Evolutionary conservation across 2,113 vertebrate species (phyloP).

Genomic region (Siniperca knerii): DNA sequence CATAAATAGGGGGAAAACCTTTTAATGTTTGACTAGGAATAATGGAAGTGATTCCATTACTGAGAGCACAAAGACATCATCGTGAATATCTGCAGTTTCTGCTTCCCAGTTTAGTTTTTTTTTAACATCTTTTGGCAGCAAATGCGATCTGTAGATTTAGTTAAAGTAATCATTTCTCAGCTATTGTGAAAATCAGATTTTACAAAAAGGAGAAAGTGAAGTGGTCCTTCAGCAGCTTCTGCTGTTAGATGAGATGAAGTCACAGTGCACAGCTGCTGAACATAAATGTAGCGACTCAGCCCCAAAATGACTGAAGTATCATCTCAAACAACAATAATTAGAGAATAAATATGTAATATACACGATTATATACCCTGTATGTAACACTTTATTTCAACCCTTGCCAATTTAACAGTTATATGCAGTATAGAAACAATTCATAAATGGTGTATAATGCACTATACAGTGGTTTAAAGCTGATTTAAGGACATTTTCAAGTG

Average conservation of each 20-base stretch:
- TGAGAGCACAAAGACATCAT: constrained; percentile 10
- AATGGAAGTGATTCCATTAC: constrained; percentile 27
- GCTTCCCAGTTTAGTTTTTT: background rate
- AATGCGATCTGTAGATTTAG: background rate
- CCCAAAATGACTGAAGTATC: background rate
- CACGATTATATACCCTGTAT: too few species aligned
- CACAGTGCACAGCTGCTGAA: constrained; percentile 23
- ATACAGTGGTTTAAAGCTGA: too few species aligned
- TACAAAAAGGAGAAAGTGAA: constrained; percentile 2
- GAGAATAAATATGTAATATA: background rate
- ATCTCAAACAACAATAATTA: background rate
- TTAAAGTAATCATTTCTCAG: background rate
- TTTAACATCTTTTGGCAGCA: background rate
- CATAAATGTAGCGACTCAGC: background rate
- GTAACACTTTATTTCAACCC: background rate
- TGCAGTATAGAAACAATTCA: background rate
- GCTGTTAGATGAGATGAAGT: background rate
- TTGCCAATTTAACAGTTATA: background rate
- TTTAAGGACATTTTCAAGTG: too few species aligned
- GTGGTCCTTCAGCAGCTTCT: constrained; percentile 7
- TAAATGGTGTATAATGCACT: too few species aligned
- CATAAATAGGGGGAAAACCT: constrained; percentile 31
- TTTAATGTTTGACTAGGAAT: constrained; percentile 36
- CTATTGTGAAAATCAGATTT: background rate
- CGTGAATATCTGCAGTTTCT: background rate